Evolutionary conservation across 2,888 invertebrate genomes (phyloP).

Genomic region (Agrotis clavis): DNA sequence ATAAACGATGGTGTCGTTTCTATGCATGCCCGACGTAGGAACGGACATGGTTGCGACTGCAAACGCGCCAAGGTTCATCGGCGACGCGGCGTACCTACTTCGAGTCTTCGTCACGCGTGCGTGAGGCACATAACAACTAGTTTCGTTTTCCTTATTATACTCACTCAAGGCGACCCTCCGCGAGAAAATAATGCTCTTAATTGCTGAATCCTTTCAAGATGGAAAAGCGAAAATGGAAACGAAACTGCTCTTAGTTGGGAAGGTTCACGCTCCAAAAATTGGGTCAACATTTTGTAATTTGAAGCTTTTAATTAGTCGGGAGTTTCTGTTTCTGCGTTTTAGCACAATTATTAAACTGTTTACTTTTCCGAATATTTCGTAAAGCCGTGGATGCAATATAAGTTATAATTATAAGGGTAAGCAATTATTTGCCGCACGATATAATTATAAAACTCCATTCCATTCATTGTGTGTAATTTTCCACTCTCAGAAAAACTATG

Average conservation of each 20-base stretch:
- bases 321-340: neutral
- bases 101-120: conserved; percentile 51
- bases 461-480: conserved; percentile 38
- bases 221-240: conserved; percentile 19
- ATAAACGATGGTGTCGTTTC: conserved; percentile 49
- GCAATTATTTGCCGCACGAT: neutral
- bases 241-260: neutral
- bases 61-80: conserved; percentile 58
- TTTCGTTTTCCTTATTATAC: conserved; percentile 60
- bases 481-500: conserved; percentile 41
- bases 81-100: conserved; percentile 38
- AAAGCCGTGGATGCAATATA: neutral
- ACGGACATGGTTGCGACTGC: conserved; percentile 54
- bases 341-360: conserved; percentile 8
- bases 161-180: conserved; percentile 52
- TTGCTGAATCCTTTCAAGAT: conserved; percentile 56
- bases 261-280: conserved; percentile 7
- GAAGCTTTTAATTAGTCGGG: conserved; percentile 21
- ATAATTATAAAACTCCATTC: too few species aligned
- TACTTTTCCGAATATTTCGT: neutral
- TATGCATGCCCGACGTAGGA: conserved; percentile 42
- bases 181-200: conserved; percentile 56
- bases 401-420: neutral
- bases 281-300: conserved; percentile 6
- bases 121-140: conserved; percentile 60